A percentile compares a stretch with the other conserved stretches of the same genome.
These are phyloP conservation scores for Boloria euphrosyne DNA, from an alignment of 2,888 invertebrate genomes.

Conservation along the genomic window DNA sequence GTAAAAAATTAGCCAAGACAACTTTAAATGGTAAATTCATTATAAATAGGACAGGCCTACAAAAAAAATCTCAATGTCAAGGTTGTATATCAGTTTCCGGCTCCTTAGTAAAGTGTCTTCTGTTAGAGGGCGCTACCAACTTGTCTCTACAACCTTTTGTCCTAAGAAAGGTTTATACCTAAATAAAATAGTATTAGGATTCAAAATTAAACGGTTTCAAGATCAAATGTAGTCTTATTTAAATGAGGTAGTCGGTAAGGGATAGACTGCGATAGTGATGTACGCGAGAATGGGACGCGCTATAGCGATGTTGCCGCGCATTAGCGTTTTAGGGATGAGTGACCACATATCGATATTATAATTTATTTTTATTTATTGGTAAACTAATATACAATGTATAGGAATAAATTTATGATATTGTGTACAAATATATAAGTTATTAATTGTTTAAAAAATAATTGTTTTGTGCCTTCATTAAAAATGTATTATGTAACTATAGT, in stretches of 20 bases:
- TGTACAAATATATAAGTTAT: too few relatives aligned
- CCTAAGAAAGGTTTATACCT: conserved; percentile 44
- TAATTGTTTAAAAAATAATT: too few relatives aligned
- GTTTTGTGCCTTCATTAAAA: too few relatives aligned
- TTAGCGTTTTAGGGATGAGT: conserved; percentile 61
- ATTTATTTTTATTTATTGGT: too few relatives aligned
- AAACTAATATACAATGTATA: too few relatives aligned
- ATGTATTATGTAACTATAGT: too few relatives aligned
- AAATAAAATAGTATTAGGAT: conserved; percentile 51
- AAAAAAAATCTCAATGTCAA: conserved; percentile 29
- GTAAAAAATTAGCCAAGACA: too few relatives aligned
- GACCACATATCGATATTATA: conserved; percentile 45
- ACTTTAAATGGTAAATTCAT: neutral
- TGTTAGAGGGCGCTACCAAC: conserved; percentile 58
- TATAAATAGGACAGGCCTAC: conserved; percentile 12
- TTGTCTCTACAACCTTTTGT: conserved; percentile 63
- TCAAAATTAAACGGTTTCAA: conserved; percentile 40
- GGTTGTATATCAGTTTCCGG: conserved; percentile 53
- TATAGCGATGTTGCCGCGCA: conserved; percentile 70
- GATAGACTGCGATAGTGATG: conserved; percentile 58
- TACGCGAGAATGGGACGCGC: conserved; percentile 57
- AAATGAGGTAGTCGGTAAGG: conserved; percentile 77
- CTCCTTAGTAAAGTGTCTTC: conserved; percentile 65
- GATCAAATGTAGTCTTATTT: conserved; percentile 67
- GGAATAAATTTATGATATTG: too few relatives aligned